phyloP scores from a whole-genome alignment of 2,797 vertebrate species.

The Platyrinchus mystaceus region DNA sequence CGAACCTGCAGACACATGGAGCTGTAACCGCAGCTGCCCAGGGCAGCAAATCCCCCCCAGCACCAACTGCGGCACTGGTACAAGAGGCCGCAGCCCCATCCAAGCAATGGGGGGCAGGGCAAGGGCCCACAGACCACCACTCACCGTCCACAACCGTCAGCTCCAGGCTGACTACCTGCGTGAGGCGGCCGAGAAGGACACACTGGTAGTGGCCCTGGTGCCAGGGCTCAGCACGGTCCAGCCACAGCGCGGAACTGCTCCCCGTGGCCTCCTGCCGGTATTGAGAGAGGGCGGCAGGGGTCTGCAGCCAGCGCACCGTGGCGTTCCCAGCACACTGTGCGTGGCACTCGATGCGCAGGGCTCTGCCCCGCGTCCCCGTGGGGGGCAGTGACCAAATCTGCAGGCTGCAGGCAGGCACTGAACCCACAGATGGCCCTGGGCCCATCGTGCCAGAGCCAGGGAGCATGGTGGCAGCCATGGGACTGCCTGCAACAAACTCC shows the following conservation, averaged over 20 bases:
- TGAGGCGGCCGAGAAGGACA: background rate
- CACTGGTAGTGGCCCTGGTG: constrained; percentile 70
- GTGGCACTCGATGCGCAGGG: constrained; percentile 45
- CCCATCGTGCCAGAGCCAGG: fast-evolving
- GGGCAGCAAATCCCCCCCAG: fast-evolving
- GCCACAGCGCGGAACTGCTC: constrained; percentile 13
- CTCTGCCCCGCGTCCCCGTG: background rate
- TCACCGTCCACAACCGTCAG: background rate
- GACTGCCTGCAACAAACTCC: fast-evolving
- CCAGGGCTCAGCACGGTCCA: background rate
- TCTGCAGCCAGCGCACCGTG: constrained; percentile 40
- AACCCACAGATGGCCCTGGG: fast-evolving
- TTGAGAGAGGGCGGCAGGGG: constrained; percentile 2
- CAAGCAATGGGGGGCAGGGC: fast-evolving
- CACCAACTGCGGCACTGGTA: fast-evolving
- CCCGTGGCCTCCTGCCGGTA: background rate
- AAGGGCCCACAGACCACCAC: background rate
- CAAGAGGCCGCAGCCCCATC: background rate
- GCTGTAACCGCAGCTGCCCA: fast-evolving
- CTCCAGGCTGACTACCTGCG: background rate
- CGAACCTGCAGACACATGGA: background rate
- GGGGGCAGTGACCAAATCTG: background rate
- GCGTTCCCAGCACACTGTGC: background rate
- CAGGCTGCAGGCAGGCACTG: background rate
- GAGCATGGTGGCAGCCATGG: fast-evolving